Percentiles rank a stretch among this genome's conserved stretches.
Conservation (phyloP, 2,888 invertebrate species). For the Cremastinae sp. region DNA sequence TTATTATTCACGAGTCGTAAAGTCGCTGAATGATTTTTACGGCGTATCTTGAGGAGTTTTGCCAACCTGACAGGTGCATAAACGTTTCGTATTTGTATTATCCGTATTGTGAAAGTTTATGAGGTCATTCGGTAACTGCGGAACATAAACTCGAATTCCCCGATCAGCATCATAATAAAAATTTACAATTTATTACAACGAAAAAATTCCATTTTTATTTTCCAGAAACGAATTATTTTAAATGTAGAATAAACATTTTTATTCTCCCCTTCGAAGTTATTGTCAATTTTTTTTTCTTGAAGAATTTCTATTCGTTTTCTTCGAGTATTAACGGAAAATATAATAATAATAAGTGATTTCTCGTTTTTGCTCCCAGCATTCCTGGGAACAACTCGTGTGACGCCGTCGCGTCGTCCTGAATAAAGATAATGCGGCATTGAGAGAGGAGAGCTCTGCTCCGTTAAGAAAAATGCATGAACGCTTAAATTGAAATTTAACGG, state of each 20-base stretch:
- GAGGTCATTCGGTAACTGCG: constrained; percentile 4
- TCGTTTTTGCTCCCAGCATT: constrained; percentile 32
- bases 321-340: too few relatives aligned
- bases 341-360: too few relatives aligned
- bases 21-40: constrained; percentile 63
- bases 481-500: constrained; percentile 67
- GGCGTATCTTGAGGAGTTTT: constrained; percentile 51
- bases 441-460: constrained; percentile 34
- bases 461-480: constrained; percentile 62
- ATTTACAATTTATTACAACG: not conserved
- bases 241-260: not conserved
- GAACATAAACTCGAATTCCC: constrained; percentile 21
- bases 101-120: constrained; percentile 38
- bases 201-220: not conserved
- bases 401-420: constrained; percentile 16
- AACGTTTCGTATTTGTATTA: constrained; percentile 42
- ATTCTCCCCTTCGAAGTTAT: too few relatives aligned
- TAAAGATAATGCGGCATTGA: constrained; percentile 11
- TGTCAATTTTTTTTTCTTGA: too few relatives aligned
- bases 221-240: not conserved
- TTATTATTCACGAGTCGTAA: constrained; percentile 64
- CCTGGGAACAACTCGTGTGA: constrained; percentile 27
- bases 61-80: constrained; percentile 59
- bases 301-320: too few relatives aligned
- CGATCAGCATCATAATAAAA: not conserved